These are phyloP conservation scores for Argentina silus DNA, from an alignment of 2,797 vertebrate genomes.

Conservation along the genomic window DNA sequence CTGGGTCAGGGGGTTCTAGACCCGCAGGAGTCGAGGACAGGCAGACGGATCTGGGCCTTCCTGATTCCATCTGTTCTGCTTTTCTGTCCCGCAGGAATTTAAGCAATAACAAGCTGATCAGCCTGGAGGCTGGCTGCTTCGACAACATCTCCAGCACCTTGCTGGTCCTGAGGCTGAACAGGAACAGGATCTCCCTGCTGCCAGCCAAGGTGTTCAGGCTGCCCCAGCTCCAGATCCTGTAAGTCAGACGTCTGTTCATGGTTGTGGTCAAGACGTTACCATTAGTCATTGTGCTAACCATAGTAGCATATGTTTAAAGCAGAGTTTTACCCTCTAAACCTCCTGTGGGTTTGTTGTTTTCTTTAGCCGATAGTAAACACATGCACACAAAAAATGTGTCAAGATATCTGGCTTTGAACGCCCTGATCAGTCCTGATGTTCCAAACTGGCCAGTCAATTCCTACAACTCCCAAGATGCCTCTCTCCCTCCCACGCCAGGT, in stretches of 20 bases:
- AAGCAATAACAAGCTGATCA: conserved; percentile 94
- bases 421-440: too few relatives aligned
- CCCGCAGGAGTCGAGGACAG: too few relatives aligned
- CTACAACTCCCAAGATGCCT: too few relatives aligned
- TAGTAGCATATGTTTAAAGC: neutral
- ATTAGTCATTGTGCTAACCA: neutral
- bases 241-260: conserved; percentile 67
- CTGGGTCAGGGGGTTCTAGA: too few relatives aligned
- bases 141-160: conserved; percentile 94
- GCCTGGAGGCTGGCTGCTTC: conserved; percentile 91
- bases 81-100: conserved; percentile 83
- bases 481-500: too few relatives aligned
- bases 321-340: too few relatives aligned
- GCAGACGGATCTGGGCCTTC: neutral
- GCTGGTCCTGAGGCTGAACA: conserved; percentile 93
- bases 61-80: conserved; percentile 30
- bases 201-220: conserved; percentile 93
- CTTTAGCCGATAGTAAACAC: too few relatives aligned
- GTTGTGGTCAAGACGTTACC: neutral
- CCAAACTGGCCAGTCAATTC: too few relatives aligned
- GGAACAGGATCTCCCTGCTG: conserved; percentile 88
- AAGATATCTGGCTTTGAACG: too few relatives aligned
- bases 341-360: too few relatives aligned
- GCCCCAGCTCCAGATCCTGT: conserved; percentile 93
- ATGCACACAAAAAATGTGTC: too few relatives aligned